phyloP scores from a whole-genome alignment of 1,140 invertebrate genomes.

The Caenorhabditis remanei region DNA sequence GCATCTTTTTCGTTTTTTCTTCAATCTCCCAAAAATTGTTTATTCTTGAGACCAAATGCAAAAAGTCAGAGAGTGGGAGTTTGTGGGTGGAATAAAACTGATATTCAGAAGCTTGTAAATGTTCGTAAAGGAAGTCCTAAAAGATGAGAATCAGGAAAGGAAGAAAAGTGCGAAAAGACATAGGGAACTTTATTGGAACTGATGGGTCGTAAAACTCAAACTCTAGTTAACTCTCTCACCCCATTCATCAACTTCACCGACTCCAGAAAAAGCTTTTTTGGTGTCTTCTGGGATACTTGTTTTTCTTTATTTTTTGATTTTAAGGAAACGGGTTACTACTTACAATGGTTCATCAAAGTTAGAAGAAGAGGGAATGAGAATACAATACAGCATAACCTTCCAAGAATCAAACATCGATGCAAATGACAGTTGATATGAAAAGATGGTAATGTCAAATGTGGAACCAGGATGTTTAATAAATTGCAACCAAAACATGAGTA shows the following conservation, averaged over 20 bases:
- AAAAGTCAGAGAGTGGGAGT: slow-evolving; percentile 16
- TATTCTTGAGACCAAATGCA: slow-evolving; percentile 20
- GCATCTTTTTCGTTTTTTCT: not conserved
- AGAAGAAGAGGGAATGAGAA: not conserved
- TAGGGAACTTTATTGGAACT: not conserved
- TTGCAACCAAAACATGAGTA: not conserved
- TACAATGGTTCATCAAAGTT: not conserved
- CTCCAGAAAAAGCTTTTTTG: not conserved
- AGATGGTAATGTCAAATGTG: not conserved
- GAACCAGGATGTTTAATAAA: not conserved
- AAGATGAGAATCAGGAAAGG: not conserved
- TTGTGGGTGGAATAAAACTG: slow-evolving; percentile 4
- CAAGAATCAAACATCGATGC: not conserved
- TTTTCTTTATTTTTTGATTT: not conserved
- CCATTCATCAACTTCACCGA: slow-evolving; percentile 14
- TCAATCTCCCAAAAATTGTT: not conserved
- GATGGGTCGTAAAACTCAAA: slow-evolving; percentile 17
- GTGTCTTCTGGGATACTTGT: slow-evolving; percentile 28
- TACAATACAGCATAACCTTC: not conserved
- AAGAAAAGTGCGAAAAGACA: slow-evolving; percentile 15
- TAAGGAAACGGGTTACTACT: not conserved
- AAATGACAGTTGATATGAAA: not conserved
- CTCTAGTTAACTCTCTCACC: not conserved
- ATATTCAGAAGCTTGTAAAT: not conserved
- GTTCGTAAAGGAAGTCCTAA: no score